A percentile compares a stretch with the other conserved stretches of the same genome.
These are phyloP conservation scores for Stomatorhinus ivindoensis DNA, from an alignment of 2,113 vertebrate species.

Conservation along the genomic window DNA sequence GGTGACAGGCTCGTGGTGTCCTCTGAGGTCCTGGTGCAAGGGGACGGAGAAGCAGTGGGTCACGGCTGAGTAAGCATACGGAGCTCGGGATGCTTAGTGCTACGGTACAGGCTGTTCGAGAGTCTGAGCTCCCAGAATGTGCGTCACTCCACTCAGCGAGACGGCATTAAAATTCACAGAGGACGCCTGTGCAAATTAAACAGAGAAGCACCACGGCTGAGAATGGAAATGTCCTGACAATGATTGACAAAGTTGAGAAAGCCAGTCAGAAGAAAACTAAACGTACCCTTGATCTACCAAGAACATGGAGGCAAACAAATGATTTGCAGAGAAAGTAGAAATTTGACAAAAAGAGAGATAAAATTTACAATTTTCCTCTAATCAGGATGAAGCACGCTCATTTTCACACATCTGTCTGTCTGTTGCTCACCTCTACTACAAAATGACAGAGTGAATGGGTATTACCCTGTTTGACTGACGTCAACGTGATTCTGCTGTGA, in stretches of 20 bases:
- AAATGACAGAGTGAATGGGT: background rate
- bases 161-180: slow-evolving; percentile 33
- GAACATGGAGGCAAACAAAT: background rate
- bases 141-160: slow-evolving; percentile 23
- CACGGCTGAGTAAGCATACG: slow-evolving; percentile 3
- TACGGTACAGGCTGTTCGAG: slow-evolving; percentile 28
- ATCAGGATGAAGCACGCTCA: background rate
- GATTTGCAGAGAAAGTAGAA: background rate
- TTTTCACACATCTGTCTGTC: background rate
- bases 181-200: slow-evolving; percentile 30
- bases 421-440: background rate
- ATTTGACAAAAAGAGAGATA: background rate
- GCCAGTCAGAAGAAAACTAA: background rate
- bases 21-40: background rate
- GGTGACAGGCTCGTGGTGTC: background rate
- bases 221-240: slow-evolving; percentile 21
- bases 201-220: slow-evolving; percentile 2
- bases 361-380: background rate
- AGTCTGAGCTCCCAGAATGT: slow-evolving; percentile 21
- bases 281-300: background rate
- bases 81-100: slow-evolving; percentile 26
- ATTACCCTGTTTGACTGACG: background rate
- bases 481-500: background rate
- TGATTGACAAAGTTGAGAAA: slow-evolving; percentile 13
- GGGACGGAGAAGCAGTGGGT: background rate